Evolutionary conservation across 2,113 vertebrate species (phyloP).

Genomic region (Globicephala melas): DNA sequence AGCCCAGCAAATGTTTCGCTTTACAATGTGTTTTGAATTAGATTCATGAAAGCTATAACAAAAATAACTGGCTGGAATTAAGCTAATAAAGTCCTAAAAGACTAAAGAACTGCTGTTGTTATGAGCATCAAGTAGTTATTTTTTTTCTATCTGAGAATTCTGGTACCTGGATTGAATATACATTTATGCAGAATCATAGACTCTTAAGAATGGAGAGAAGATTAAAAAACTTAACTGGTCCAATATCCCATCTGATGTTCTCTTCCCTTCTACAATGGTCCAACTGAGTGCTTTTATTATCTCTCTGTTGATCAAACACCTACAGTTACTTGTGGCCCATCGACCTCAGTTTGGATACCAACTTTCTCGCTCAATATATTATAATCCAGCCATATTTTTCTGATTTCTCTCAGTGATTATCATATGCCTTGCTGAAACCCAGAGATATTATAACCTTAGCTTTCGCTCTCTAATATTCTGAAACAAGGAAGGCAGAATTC

Average conservation of each 20-base stretch:
- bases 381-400: conserved; percentile 22
- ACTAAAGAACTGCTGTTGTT: conserved; percentile 33
- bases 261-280: not conserved
- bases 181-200: not conserved
- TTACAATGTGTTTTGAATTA: conserved; percentile 78
- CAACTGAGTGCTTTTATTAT: not conserved
- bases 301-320: not conserved
- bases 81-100: conserved; percentile 72
- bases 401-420: conserved; percentile 38
- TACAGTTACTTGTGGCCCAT: not conserved
- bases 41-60: conserved; percentile 68
- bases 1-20: conserved; percentile 65
- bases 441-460: not conserved
- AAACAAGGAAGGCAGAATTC: conserved; percentile 5
- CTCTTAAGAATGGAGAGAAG: not conserved
- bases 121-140: not conserved
- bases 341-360: not conserved
- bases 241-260: not conserved
- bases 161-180: not conserved
- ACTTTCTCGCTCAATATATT: not conserved
- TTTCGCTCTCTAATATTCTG: not conserved
- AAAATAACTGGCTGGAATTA: conserved; percentile 72
- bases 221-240: not conserved
- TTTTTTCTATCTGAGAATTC: not conserved
- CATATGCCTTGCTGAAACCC: not conserved